Evolutionary conservation across 2,113 vertebrate species (phyloP), one percentile per base, ranked within the genome.

Genomic region (Hemichromis elongatus): DNA sequence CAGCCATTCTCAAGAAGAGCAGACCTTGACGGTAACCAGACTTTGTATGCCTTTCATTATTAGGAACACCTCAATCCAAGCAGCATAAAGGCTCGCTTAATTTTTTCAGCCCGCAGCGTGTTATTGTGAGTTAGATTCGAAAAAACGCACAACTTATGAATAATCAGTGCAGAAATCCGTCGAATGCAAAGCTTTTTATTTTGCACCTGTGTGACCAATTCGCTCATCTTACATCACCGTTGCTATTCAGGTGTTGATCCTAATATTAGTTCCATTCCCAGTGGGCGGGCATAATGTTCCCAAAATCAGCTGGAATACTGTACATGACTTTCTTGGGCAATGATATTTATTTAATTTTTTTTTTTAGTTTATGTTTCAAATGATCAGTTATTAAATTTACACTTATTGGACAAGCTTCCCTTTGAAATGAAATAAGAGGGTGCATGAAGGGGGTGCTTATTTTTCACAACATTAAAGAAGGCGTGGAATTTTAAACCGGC

Each of bases 391-490:
- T 30, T 73, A 0, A 24, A 19, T 73, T 73, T 0, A 28, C 7
- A 0, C 21, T 5, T 73, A 6, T 73, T 30, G 16, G 40, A 47
- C 1, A 19, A 50, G 0, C 45, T 0, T 50, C 68, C 26, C 30
- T 75, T 50, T 75, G 14, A 68, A 40, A 24, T 45, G 3, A 28
- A 19, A 0, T 33, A 0, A 45, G 5, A 12, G 5, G 13, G 2
- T n/a, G 33, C 30, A 66, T 40, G 9, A 63, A 37, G 61, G 21
- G 4, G 4, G 12, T 45, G 24, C 12, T 75, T 30, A 18, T 2
- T 19, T 52, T 0, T n/a, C 45, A 30, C 68, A 33, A n/a, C 18
- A n/a, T 50, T 75, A 30, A 75, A n/a, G 26, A 70, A 18, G 0
- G 5, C 2, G 3, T 3, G 1, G 14, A 30, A 30, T 30, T 50